Base-by-base conservation (phyloP, 2,888 invertebrate genomes). In the Oscheius onirici region DNA sequence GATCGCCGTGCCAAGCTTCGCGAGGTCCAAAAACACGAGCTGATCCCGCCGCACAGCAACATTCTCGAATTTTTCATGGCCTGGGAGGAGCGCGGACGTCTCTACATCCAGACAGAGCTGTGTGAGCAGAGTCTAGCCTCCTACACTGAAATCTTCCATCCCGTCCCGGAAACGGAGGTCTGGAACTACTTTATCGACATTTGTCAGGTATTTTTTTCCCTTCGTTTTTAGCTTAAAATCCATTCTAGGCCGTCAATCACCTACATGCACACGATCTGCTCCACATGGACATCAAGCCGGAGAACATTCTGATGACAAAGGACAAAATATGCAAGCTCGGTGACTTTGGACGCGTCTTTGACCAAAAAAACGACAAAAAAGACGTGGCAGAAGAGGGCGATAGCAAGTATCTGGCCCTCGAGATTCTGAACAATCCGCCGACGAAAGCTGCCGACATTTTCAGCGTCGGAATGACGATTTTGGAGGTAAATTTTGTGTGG, bases 261-360 rank as follows among this genome's bases (percentile, higher is more conserved):
- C 88, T 93, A 24, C 93, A 93, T 86, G 90, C 91, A 73, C 90
- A 91, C 63, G 90, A 91, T 85, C 89, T 92, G 43, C 90, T 93
- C 43, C 93, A 93, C 86, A 90, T 93, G 88, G 93, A 93, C 88
- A 92, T 93, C 44, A 93, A 93, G 88, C 91, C 93, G 54, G 93
- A 92, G 65, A 93, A 93, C 88, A 92, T 93, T 61, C 91, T 93
- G 83, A 90, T 93, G 70, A 90, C 91, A 63, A 90, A 90, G 73
- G 90, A 91, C 83, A 91, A 91, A 26, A 86, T 89, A 17, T 93
- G 92, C 87, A 93, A 93, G 87, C 89, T 93, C 2, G 92, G 91
- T 46, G 93, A 93, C 88, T 93, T 93, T 88, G 93, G 93, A 13
- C 89, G 93, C 15, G 91, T 92, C 15, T 89, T 92, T 26, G 92